phyloP scores from a whole-genome alignment of 2,797 vertebrate species.

The Leuciscus waleckii region DNA sequence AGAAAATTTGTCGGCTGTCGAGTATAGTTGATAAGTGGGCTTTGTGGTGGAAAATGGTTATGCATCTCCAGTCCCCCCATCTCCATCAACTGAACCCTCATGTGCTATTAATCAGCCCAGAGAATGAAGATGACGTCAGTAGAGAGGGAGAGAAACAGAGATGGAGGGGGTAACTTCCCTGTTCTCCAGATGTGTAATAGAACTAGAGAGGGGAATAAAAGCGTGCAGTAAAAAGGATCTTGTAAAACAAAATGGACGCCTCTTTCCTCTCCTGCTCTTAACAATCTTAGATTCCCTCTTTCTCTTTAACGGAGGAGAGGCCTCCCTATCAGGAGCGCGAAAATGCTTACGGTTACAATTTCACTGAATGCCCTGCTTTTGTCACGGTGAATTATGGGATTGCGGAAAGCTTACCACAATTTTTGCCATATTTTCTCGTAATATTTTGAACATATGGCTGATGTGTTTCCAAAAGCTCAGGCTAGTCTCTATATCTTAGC shows the following conservation, averaged over 20 bases:
- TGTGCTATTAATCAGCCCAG: constrained; percentile 39
- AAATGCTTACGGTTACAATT: constrained; percentile 43
- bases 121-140: constrained; percentile 34
- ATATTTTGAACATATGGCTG: constrained; percentile 11
- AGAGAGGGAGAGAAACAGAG: constrained; percentile 21
- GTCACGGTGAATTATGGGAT: constrained; percentile 28
- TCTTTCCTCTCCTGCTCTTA: constrained; percentile 15
- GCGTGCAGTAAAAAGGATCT: constrained; percentile 58
- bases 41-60: constrained; percentile 34
- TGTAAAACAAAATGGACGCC: constrained; percentile 53
- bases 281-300: constrained; percentile 52
- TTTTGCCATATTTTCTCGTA: constrained; percentile 3
- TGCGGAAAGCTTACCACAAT: constrained; percentile 16
- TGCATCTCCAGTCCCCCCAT: neutral
- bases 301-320: constrained; percentile 4
- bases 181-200: constrained; percentile 59
- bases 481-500: neutral
- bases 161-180: constrained; percentile 38
- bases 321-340: constrained; percentile 4
- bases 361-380: constrained; percentile 31
- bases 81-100: constrained; percentile 21
- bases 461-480: neutral
- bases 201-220: constrained; percentile 55
- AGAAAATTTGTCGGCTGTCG: neutral
- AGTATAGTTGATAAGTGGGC: constrained; percentile 48